phyloP scores from a whole-genome alignment of 2,888 invertebrate species.

The Alviniconcha strummeri region DNA sequence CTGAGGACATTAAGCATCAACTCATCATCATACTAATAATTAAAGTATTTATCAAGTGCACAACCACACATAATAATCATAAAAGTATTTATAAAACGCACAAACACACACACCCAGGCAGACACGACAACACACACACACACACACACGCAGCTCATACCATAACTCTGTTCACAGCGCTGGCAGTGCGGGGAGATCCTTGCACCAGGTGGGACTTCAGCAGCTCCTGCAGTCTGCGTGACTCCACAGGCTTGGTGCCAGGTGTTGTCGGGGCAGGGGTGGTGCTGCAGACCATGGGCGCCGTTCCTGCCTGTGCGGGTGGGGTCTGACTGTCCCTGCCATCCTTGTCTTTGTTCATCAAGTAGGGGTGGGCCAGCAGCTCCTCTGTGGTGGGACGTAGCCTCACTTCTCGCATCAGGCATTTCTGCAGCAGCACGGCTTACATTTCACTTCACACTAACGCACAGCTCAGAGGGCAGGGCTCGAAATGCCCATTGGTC shows the following conservation, averaged over 20 bases:
- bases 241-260: not conserved
- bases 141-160: not conserved
- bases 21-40: too few species aligned
- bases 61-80: too few species aligned
- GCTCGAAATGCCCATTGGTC: too few species aligned
- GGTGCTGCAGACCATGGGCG: not conserved
- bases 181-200: slow-evolving; percentile 26
- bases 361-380: slow-evolving; percentile 76
- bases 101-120: too few species aligned
- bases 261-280: too few species aligned
- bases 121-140: not conserved
- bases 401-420: slow-evolving; percentile 84
- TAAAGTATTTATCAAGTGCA: too few species aligned
- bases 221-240: slow-evolving; percentile 22
- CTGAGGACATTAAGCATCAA: too few species aligned
- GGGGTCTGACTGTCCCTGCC: not conserved
- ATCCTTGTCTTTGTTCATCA: slow-evolving; percentile 43
- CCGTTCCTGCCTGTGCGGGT: slow-evolving; percentile 8
- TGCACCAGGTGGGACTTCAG: slow-evolving; percentile 20
- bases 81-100: too few species aligned
- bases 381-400: slow-evolving; percentile 84
- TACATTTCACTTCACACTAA: too few species aligned
- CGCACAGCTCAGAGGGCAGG: too few species aligned
- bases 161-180: slow-evolving; percentile 21
- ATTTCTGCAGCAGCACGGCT: slow-evolving; percentile 71